Evolutionary conservation across 1,140 invertebrate genomes (phyloP).

Genomic region (Pogonomyrmex barbatus): DNA sequence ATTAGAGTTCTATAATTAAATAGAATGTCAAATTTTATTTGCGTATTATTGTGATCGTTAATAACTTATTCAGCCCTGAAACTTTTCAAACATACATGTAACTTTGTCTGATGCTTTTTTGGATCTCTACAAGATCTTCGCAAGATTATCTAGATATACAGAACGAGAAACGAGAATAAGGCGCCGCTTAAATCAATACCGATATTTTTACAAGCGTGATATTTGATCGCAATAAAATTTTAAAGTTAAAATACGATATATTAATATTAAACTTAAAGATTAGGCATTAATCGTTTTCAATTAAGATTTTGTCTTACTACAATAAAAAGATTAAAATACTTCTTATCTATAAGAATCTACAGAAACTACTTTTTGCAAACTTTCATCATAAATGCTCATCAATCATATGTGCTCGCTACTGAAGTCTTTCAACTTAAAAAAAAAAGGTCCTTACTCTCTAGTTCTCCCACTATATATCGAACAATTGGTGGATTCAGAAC

Average conservation of each 20-base stretch:
- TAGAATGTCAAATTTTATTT: slow-evolving; percentile 2
- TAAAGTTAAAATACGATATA: slow-evolving; percentile 26
- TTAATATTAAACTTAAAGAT: slow-evolving; percentile 3
- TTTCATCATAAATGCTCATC: background rate
- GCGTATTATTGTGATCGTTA: background rate
- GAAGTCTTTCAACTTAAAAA: slow-evolving; percentile 37
- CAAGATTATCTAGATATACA: slow-evolving; percentile 46
- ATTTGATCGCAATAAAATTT: slow-evolving; percentile 18
- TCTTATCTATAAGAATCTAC: too few species aligned
- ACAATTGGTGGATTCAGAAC: slow-evolving; percentile 54
- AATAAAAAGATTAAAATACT: slow-evolving; percentile 24
- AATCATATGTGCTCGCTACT: background rate
- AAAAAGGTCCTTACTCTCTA: slow-evolving; percentile 49
- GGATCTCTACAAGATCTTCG: slow-evolving; percentile 45
- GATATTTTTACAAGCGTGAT: background rate
- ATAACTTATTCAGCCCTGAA: slow-evolving; percentile 10
- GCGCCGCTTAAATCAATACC: slow-evolving; percentile 30
- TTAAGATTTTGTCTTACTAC: slow-evolving; percentile 21
- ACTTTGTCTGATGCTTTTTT: slow-evolving; percentile 12
- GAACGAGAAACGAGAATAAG: slow-evolving; percentile 53
- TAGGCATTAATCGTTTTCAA: slow-evolving; percentile 15
- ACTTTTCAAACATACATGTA: slow-evolving; percentile 23
- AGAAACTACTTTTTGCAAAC: slow-evolving; percentile 15
- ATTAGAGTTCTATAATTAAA: background rate
- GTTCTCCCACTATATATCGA: slow-evolving; percentile 40